Conservation (phyloP, 2,888 invertebrate genomes). For the Sphinx pinastri region DNA sequence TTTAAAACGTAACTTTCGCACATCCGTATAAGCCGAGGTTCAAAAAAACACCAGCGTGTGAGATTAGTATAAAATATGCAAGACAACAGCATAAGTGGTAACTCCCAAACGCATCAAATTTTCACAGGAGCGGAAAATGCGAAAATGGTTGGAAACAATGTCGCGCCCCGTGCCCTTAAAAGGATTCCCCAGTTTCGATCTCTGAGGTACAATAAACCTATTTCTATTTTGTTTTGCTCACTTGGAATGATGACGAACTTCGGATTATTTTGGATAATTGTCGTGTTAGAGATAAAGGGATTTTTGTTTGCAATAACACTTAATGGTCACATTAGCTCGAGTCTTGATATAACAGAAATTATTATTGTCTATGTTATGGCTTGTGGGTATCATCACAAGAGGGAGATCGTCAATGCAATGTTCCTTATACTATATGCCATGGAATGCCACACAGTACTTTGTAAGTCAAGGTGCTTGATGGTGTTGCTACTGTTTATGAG, state of each 20-base stretch:
- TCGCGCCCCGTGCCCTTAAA: constrained; percentile 52
- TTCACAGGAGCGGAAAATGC: constrained; percentile 47
- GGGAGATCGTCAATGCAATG: too few species aligned
- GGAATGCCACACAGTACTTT: too few species aligned
- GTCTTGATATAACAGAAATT: too few species aligned
- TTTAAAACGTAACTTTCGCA: not conserved
- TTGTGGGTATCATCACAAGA: too few species aligned
- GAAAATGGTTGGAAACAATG: constrained; percentile 60
- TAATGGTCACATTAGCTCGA: too few species aligned
- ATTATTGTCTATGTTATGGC: too few species aligned
- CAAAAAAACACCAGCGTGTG: constrained; percentile 27
- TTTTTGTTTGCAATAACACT: not conserved
- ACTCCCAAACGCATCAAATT: constrained; percentile 57
- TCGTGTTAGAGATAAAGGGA: not conserved
- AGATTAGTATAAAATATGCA: constrained; percentile 50
- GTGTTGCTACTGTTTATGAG: too few species aligned
- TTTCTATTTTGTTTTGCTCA: constrained; percentile 63
- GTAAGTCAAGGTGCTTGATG: too few species aligned
- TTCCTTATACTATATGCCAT: too few species aligned
- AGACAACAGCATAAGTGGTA: constrained; percentile 53
- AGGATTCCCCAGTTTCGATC: constrained; percentile 63
- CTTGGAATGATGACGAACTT: constrained; percentile 44
- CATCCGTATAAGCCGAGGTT: constrained; percentile 1
- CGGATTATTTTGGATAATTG: constrained; percentile 40
- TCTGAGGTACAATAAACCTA: constrained; percentile 64